Percentiles rank a stretch among this genome's conserved stretches.
Conservation (phyloP, 2,113 vertebrate genomes). For the Daphoenositta chrysoptera region DNA sequence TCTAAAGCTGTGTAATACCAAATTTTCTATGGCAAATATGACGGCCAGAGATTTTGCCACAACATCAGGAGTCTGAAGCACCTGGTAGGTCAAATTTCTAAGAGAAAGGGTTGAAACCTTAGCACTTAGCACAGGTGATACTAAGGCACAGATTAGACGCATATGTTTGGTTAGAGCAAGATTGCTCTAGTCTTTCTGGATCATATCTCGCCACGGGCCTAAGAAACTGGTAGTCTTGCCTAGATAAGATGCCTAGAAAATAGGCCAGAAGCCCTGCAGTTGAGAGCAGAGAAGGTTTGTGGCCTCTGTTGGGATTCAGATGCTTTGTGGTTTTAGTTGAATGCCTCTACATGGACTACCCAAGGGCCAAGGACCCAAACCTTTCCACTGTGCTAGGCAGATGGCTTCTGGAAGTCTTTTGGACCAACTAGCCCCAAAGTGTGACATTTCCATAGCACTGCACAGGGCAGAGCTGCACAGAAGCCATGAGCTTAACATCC, state of each 20-base stretch:
- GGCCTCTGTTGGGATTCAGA: background rate
- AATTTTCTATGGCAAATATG: background rate
- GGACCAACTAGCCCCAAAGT: background rate
- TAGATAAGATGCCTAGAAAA: background rate
- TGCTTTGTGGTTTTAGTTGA: background rate
- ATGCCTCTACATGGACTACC: background rate
- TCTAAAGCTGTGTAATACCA: background rate
- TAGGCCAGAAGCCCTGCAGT: background rate
- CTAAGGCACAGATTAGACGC: background rate
- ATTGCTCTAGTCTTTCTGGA: background rate
- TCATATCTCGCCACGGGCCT: background rate
- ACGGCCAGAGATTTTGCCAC: background rate
- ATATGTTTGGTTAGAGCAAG: background rate
- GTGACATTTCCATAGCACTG: background rate
- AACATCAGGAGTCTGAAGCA: background rate
- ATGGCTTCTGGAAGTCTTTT: background rate
- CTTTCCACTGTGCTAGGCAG: background rate
- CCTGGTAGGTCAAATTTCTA: background rate
- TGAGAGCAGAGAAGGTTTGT: background rate
- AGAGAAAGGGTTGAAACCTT: background rate
- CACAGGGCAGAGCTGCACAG: background rate
- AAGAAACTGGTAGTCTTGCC: background rate
- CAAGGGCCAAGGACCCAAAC: background rate
- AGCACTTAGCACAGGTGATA: background rate
- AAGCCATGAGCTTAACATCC: background rate